Evolutionary conservation across 1,140 invertebrate genomes (phyloP).

Genomic region (Drosophila lini): DNA sequence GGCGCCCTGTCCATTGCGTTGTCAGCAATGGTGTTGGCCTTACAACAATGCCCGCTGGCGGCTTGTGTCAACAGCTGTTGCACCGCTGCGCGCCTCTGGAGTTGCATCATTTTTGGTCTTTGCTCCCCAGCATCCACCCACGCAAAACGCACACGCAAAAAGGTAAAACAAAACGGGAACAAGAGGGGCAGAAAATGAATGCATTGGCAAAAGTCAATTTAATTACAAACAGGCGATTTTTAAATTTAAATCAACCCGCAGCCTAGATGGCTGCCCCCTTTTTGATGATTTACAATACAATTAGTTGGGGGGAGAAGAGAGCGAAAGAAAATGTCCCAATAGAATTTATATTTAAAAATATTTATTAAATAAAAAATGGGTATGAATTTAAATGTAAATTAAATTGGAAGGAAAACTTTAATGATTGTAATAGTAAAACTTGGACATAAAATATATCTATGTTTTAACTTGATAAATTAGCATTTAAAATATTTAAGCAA

Average conservation of each 20-base stretch:
- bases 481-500: too few relatives aligned
- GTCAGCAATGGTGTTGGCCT: conserved; percentile 60
- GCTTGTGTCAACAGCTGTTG: conserved; percentile 72
- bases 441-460: too few relatives aligned
- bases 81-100: conserved; percentile 34
- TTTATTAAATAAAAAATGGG: background rate
- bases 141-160: conserved; percentile 4
- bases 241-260: conserved; percentile 67
- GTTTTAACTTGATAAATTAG: too few relatives aligned
- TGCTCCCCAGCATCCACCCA: conserved; percentile 5
- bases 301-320: background rate
- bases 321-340: background rate
- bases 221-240: conserved; percentile 67
- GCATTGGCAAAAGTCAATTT: conserved; percentile 71
- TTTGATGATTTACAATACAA: conserved; percentile 47
- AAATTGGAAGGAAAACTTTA: background rate
- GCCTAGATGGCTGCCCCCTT: background rate
- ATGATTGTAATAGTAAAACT: too few relatives aligned
- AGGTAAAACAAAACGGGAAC: conserved; percentile 14
- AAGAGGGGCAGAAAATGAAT: conserved; percentile 18
- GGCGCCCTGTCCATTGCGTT: conserved; percentile 7
- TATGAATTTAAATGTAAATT: background rate
- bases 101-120: conserved; percentile 68
- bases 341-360: background rate
- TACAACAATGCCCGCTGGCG: conserved; percentile 67